phyloP scores from a whole-genome alignment of 2,113 vertebrate species.

The Bubalus kerabau region DNA sequence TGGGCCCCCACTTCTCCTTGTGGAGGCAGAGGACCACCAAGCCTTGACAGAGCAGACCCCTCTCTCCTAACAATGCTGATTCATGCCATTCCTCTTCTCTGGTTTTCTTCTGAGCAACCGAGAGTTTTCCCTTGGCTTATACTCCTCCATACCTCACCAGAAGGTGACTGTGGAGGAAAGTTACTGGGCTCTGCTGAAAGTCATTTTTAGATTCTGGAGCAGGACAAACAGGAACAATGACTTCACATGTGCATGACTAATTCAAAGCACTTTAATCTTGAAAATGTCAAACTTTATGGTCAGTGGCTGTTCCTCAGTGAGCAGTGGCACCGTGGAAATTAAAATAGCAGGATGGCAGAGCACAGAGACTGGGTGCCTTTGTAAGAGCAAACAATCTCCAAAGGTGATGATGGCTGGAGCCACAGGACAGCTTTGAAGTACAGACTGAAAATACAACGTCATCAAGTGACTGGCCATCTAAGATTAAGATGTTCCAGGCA shows the following conservation, averaged over 20 bases:
- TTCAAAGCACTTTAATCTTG: slow-evolving; percentile 59
- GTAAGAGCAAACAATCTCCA: background rate
- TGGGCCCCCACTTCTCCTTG: too few species aligned
- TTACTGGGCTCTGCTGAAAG: slow-evolving; percentile 40
- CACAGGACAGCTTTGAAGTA: background rate
- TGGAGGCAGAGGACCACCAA: background rate
- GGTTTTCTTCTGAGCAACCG: background rate
- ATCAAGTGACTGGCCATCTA: background rate
- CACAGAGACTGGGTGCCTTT: background rate
- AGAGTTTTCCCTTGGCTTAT: background rate
- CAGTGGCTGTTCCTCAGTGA: slow-evolving; percentile 5
- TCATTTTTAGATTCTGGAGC: slow-evolving; percentile 49
- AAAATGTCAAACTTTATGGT: slow-evolving; percentile 68
- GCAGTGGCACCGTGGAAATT: slow-evolving; percentile 6
- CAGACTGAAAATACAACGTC: background rate
- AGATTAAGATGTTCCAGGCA: background rate
- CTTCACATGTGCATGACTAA: slow-evolving; percentile 68
- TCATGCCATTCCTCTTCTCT: background rate
- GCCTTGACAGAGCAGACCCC: background rate
- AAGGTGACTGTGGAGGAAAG: slow-evolving; percentile 40
- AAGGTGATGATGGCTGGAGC: background rate
- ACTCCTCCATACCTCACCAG: background rate
- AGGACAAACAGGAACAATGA: slow-evolving; percentile 49
- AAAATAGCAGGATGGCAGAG: background rate
- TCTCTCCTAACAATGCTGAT: background rate